Evolutionary conservation across 1,140 invertebrate genomes (phyloP).

Genomic region (Drosophila neocordata): DNA sequence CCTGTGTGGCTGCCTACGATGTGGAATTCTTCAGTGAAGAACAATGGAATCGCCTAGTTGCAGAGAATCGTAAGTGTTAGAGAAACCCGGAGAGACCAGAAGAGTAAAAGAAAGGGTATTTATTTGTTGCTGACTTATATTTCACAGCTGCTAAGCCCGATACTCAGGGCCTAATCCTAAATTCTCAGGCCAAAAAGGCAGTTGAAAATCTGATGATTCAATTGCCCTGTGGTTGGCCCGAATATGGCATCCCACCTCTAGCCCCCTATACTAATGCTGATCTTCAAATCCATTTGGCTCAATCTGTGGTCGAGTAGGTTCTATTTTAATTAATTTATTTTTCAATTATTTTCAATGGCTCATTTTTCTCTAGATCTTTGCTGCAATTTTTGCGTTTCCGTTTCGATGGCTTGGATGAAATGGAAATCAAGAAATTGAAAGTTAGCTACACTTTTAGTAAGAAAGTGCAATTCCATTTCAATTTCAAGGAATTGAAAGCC

Average conservation of each 20-base stretch:
- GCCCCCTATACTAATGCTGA: constrained; percentile 78
- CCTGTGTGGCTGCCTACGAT: constrained; percentile 65
- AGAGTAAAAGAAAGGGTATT: background rate
- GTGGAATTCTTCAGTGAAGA: constrained; percentile 61
- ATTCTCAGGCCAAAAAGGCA: constrained; percentile 71
- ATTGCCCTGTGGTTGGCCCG: constrained; percentile 74
- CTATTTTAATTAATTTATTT: too few species aligned
- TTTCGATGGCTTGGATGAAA: constrained; percentile 70
- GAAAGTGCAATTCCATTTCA: constrained; percentile 72
- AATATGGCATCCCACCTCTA: constrained; percentile 71
- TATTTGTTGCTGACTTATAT: background rate
- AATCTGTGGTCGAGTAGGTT: constrained; percentile 69
- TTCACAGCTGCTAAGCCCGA: constrained; percentile 51
- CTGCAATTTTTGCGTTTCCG: constrained; percentile 76
- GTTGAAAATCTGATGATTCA: constrained; percentile 59
- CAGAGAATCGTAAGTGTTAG: constrained; percentile 57
- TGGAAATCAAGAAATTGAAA: constrained; percentile 73
- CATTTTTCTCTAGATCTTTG: constrained; percentile 33
- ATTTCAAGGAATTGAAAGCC: constrained; percentile 56
- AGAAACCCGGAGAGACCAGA: background rate
- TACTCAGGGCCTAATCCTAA: constrained; percentile 66
- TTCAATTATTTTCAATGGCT: too few species aligned
- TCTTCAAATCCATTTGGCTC: constrained; percentile 59
- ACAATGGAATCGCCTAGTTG: constrained; percentile 63
- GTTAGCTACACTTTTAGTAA: constrained; percentile 78